Evolutionary conservation across 2,888 invertebrate genomes (phyloP), one percentile per base, ranked within the genome.

Genomic region (Ochropleura plecta): DNA sequence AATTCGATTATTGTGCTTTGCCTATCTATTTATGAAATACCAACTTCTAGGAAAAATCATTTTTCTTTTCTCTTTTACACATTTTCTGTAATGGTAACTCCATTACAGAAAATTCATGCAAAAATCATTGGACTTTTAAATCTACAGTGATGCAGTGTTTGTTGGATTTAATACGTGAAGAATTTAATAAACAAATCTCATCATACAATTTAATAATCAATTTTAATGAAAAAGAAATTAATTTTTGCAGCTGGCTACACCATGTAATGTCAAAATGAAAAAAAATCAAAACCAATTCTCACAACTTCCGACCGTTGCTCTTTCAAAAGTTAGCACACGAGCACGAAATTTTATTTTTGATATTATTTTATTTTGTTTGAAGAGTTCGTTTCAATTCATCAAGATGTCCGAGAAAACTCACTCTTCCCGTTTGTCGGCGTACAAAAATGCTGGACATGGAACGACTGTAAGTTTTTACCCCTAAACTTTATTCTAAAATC

Each of bases 391-490:
- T 10, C 18, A 51, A 49, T 20, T 18, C 73, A 95, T 83, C 80
- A 49, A 18, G 0, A 98, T 98, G 98, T 97, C 97, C 85, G 98
- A 98, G 83, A 97, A 97, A 90, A 96, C 96, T 44, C 93, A 93
- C 40, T 89, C 93, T 18, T 95, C 96, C 63, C 97, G 98, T 88
- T 95, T 98, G 85, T 96, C 97, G 69, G 97, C 97, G 14, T 99
- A 98, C 94, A 99, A 99, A 94, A 98, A 98, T 93, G 97, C 97
- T 90, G 97, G 98, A 40, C 97, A 98, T 84, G 98, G 98, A 88
- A 96, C 97, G 1, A 98, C 97, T 91, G 98, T 98, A 96, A 97
- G 95, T 92, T 48, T 44, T 30, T 9, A 18, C 76, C 73, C 69
- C 30, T 12, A 75, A 79, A 55, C 60, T 46, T 48, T 46, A 42